These are phyloP conservation scores for Eolophus roseicapilla DNA, from an alignment of 2,113 vertebrate species.

Conservation along the genomic window DNA sequence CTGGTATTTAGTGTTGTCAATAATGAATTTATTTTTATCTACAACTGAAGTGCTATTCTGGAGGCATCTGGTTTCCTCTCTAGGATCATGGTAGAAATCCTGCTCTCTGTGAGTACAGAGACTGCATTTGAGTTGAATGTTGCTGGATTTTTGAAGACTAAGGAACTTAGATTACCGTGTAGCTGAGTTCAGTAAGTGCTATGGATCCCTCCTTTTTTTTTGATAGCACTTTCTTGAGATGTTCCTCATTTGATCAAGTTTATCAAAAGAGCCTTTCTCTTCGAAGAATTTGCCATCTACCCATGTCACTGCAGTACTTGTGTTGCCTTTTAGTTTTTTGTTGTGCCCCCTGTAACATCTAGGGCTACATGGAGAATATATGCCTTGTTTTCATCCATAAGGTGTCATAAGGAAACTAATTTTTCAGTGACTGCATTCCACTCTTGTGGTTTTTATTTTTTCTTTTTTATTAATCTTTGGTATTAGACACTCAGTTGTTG, in stretches of 20 bases:
- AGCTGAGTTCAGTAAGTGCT: not conserved
- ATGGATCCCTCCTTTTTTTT: not conserved
- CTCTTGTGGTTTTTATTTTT: not conserved
- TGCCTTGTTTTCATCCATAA: not conserved
- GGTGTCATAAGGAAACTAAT: not conserved
- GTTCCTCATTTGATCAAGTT: not conserved
- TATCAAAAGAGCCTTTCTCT: not conserved
- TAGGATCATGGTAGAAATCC: not conserved
- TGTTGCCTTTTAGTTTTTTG: not conserved
- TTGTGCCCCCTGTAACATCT: not conserved
- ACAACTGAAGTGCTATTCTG: not conserved
- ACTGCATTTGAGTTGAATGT: not conserved
- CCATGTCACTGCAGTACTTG: not conserved
- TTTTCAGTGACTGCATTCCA: not conserved
- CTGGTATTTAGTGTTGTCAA: not conserved
- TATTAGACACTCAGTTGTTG: not conserved
- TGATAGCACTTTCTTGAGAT: not conserved
- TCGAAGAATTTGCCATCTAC: not conserved
- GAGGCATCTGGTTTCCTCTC: not conserved
- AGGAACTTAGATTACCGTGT: not conserved
- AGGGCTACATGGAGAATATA: rapidly evolving
- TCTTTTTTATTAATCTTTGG: not conserved
- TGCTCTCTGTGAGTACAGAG: not conserved
- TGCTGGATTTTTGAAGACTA: not conserved
- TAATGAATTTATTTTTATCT: not conserved